Evolutionary conservation across 35 echinoderm and acorn worm species (phyloP).

Genomic region (Apostichopus californicus): DNA sequence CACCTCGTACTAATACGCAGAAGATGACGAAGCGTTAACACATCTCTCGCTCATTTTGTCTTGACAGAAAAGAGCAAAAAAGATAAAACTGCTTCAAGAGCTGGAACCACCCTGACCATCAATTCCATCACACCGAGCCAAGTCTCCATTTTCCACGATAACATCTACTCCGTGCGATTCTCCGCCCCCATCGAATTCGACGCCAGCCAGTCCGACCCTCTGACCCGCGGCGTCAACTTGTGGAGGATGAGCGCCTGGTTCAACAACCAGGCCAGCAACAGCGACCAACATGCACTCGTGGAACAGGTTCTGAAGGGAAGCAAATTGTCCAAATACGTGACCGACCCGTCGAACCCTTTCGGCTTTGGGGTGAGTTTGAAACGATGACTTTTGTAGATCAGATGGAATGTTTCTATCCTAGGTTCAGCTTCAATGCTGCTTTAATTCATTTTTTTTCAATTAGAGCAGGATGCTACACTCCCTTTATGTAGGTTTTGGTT

Average conservation of each 20-base stretch:
- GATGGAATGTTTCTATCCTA: too few species aligned
- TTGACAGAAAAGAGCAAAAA: constrained; percentile 2
- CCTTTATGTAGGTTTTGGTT: too few species aligned
- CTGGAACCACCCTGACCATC: neutral
- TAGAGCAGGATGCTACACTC: too few species aligned
- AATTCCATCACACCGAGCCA: neutral
- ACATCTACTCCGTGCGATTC: neutral
- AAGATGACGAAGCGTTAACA: too few species aligned
- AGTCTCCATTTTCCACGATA: neutral
- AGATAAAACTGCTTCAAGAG: neutral
- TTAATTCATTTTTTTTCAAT: too few species aligned
- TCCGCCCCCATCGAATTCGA: neutral
- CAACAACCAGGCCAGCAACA: neutral
- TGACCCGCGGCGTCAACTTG: constrained; percentile 4
- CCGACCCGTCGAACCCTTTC: neutral
- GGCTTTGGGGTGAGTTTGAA: constrained; percentile 18
- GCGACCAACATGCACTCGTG: neutral
- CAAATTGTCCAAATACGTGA: constrained; percentile 5
- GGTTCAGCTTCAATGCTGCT: too few species aligned
- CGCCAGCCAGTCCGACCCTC: neutral
- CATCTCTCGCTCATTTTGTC: neutral
- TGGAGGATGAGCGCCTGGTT: constrained; percentile 40
- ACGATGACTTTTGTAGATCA: neutral
- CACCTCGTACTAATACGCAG: too few species aligned
- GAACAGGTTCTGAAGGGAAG: neutral